Percentiles rank a stretch among this genome's conserved stretches.
phyloP scores from a whole-genome alignment of 2,888 invertebrate species.

The Tenthredo livida region DNA sequence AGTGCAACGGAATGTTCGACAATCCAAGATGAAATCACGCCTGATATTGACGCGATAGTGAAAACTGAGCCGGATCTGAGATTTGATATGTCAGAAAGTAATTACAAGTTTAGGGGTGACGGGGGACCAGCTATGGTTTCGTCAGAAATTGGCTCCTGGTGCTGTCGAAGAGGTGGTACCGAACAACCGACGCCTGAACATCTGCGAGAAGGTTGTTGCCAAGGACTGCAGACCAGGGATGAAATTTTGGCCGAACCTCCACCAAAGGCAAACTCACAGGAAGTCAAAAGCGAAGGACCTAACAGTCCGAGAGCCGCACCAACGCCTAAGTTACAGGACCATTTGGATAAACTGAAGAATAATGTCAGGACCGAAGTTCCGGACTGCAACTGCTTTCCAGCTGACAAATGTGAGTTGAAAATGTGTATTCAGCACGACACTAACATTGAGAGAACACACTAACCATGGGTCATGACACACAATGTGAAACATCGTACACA shows the following conservation, averaged over 20 bases:
- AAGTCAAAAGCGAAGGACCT: conserved; percentile 73
- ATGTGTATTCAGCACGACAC: conserved; percentile 73
- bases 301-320: conserved; percentile 72
- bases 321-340: conserved; percentile 82
- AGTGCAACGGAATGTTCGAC: conserved; percentile 57
- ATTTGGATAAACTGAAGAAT: conserved; percentile 82
- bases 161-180: conserved; percentile 87
- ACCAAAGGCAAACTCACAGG: conserved; percentile 65
- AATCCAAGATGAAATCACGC: conserved; percentile 54
- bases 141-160: conserved; percentile 85
- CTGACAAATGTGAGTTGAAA: conserved; percentile 84
- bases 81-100: conserved; percentile 52
- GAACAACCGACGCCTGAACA: conserved; percentile 87
- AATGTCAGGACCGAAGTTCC: conserved; percentile 91
- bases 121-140: conserved; percentile 84
- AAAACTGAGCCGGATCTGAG: conserved; percentile 70
- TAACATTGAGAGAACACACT: conserved; percentile 74
- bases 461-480: conserved; percentile 65
- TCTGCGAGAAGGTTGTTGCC: conserved; percentile 86
- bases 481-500: conserved; percentile 51
- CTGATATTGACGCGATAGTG: conserved; percentile 60
- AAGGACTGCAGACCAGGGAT: conserved; percentile 86
- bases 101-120: conserved; percentile 82
- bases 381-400: conserved; percentile 93
- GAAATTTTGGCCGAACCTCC: conserved; percentile 82